A percentile compares a stretch with the other conserved stretches of the same genome.
These are phyloP conservation scores for Chirona hameri DNA, from an alignment of 2,888 invertebrate species.

Conservation along the genomic window DNA sequence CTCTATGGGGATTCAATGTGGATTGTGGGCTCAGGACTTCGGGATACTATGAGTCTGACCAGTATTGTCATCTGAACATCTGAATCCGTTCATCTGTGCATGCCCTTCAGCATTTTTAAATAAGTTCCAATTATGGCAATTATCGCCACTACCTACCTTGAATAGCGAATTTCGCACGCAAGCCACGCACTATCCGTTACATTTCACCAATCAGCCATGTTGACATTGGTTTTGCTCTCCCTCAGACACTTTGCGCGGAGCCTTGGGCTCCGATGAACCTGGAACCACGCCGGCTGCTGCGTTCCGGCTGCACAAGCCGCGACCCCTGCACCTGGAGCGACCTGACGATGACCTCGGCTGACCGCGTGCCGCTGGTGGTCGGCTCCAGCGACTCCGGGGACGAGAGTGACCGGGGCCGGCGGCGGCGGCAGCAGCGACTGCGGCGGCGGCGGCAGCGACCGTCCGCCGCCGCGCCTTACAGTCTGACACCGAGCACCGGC, in stretches of 20 bases:
- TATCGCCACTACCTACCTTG: too few species aligned
- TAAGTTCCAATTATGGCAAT: too few species aligned
- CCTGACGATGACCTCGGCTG: not conserved
- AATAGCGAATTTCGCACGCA: too few species aligned
- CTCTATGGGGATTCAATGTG: too few species aligned
- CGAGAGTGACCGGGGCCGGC: not conserved
- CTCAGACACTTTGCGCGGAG: not conserved
- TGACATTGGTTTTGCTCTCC: too few species aligned
- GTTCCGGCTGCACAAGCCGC: not conserved
- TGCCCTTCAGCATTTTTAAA: too few species aligned
- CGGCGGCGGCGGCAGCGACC: not conserved
- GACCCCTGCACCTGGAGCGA: not conserved
- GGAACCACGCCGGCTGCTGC: not conserved
- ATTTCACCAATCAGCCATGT: too few species aligned
- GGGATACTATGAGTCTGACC: too few species aligned
- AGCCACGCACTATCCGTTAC: too few species aligned
- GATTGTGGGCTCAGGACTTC: too few species aligned
- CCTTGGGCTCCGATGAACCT: not conserved
- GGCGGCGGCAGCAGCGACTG: not conserved
- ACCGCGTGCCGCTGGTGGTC: constrained; percentile 22
- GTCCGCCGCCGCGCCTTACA: not conserved
- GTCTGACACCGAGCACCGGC: not conserved
- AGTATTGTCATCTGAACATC: too few species aligned
- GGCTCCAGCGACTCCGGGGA: constrained; percentile 1
- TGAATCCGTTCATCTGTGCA: too few species aligned